Evolutionary conservation across 2,797 vertebrate species (phyloP).

Genomic region (Falco rusticolus): DNA sequence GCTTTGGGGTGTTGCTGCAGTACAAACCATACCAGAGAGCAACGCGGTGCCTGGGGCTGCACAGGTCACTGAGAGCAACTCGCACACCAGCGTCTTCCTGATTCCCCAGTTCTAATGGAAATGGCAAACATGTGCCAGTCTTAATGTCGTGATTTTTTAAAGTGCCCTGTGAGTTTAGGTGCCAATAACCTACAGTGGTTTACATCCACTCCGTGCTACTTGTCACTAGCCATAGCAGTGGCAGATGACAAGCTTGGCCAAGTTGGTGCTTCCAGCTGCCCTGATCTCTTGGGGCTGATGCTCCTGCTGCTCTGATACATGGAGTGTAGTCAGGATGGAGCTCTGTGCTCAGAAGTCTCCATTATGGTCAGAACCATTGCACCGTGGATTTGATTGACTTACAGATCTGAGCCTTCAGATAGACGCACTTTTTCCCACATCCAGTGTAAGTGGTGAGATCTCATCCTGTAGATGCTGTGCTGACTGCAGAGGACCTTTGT

Average conservation of each 20-base stretch:
- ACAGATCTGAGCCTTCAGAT: neutral
- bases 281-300: neutral
- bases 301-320: accelerated
- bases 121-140: neutral
- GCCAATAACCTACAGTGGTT: neutral
- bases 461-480: neutral
- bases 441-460: accelerated
- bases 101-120: neutral
- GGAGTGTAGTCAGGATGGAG: neutral
- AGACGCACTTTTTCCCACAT: neutral
- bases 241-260: neutral
- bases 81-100: neutral
- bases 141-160: accelerated
- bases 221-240: neutral
- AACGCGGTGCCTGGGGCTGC: neutral
- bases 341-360: neutral
- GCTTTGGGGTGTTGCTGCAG: neutral
- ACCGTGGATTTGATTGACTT: neutral
- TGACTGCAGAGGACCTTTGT: neutral
- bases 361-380: neutral
- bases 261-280: neutral
- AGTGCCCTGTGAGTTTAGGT: neutral
- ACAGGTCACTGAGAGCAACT: neutral
- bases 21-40: neutral
- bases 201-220: neutral